Base-by-base conservation (phyloP, 2,113 vertebrate genomes). In the Ceyx margarethae region DNA sequence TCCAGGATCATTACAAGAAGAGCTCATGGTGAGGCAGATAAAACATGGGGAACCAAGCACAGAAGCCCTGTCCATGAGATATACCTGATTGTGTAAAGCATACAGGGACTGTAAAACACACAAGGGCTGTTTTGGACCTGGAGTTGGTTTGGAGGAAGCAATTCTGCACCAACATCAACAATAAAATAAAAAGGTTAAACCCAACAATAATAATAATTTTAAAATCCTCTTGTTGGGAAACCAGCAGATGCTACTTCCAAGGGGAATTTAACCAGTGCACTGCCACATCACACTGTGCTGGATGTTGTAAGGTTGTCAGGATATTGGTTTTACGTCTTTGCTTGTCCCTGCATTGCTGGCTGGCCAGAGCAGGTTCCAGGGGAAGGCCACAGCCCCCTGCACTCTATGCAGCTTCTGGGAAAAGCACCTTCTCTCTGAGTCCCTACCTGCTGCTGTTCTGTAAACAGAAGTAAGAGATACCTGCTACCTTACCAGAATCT, bases 401-500 rank as follows among this genome's bases (percentile, higher is more conserved):
- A 75, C 0, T 0, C 11, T 20, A 11, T 5, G 12, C 33, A 58
- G 33, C 48, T 85, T 73, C 72, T 83, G 57, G 56, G 43, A 22
- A 75, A 91, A 85, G 69, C 9, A 57, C 6, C 20, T 62, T 35
- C 10, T 81, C 53, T 66, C 46, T 66, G 42, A 46, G 20, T 35
- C 60, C 77, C 73, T 62, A 79, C 71, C 58, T 82, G 54, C 42
- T 93, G 61, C 23, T 73, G 29, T 42, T 82, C 72, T 89, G 72
- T 43, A 74, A 91, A 79, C n/a, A 56, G 53, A 88, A 50, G 31
- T 13, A 83, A 88, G 26, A 54, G 50, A 69, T 12, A 76, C 35
- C 40, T 51, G 80, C 67, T 56, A 31, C 65, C 98, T 98, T 96
- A 99, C 99, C 98, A 98, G 95, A 91, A 99, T 98, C 96, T 99